A percentile compares a stretch with the other conserved stretches of the same genome.
Evolutionary conservation across 2,113 vertebrate genomes (phyloP).

Genomic region (Malurus cyaneus): DNA sequence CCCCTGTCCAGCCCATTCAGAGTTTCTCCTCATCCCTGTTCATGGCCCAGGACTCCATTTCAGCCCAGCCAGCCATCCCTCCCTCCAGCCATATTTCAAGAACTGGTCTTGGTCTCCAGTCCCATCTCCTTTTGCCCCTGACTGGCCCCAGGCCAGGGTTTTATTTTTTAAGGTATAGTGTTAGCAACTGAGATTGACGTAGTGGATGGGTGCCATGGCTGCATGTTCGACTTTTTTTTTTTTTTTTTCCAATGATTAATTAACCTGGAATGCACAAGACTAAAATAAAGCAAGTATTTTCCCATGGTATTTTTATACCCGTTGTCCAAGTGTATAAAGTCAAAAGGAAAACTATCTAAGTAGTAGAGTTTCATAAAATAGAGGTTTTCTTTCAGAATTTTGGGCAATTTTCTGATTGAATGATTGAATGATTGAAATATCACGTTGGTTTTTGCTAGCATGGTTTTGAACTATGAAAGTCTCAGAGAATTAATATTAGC

Average conservation of each 20-base stretch:
- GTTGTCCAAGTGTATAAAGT: neutral
- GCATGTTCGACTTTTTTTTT: neutral
- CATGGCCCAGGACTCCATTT: neutral
- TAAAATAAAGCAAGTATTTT: neutral
- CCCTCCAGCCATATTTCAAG: too few species aligned
- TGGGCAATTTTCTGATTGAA: neutral
- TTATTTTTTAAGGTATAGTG: neutral
- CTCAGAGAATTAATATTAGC: neutral
- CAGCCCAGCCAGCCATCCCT: neutral
- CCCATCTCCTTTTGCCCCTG: neutral
- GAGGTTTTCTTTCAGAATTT: neutral
- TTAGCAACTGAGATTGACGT: neutral
- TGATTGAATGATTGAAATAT: neutral
- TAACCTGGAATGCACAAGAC: neutral
- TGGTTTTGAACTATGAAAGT: neutral
- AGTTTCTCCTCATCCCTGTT: neutral
- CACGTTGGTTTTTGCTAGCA: fast-evolving
- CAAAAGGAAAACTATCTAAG: neutral
- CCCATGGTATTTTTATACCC: neutral
- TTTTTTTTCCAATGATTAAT: neutral
- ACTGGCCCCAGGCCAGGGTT: too few species aligned
- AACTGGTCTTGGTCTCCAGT: neutral
- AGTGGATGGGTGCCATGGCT: neutral
- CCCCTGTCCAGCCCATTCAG: neutral
- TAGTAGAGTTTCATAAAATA: neutral